Conservation (phyloP, 2,888 invertebrate genomes). For the Eubasilissa splendida region DNA sequence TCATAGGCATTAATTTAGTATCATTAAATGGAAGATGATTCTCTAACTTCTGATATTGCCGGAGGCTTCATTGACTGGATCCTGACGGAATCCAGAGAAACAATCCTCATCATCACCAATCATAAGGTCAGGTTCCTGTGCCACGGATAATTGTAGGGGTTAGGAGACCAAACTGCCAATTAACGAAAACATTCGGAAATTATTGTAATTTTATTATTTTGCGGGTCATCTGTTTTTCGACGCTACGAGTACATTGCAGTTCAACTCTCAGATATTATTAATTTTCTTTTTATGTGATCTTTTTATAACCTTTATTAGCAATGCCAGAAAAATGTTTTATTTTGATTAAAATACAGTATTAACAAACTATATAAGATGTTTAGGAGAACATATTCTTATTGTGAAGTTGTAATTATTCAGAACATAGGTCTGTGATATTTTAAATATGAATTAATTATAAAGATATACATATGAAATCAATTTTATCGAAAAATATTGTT, state of each 20-base stretch:
- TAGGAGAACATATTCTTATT: too few species aligned
- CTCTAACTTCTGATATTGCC: constrained; percentile 56
- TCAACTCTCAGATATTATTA: constrained; percentile 2
- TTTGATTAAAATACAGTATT: too few species aligned
- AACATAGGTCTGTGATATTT: too few species aligned
- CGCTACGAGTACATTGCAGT: neutral
- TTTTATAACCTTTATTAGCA: too few species aligned
- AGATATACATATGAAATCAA: too few species aligned
- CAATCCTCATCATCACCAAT: constrained; percentile 50
- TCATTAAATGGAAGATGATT: constrained; percentile 56
- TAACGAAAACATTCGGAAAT: constrained; percentile 45
- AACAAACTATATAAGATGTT: too few species aligned
- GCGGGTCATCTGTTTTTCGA: constrained; percentile 4
- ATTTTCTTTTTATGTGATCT: too few species aligned
- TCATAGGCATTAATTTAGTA: constrained; percentile 46
- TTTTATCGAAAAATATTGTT: too few species aligned
- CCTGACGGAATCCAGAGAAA: constrained; percentile 14
- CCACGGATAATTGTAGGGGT: constrained; percentile 55
- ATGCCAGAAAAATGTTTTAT: too few species aligned
- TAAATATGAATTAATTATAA: too few species aligned
- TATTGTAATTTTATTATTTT: constrained; percentile 48
- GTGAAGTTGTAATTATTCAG: too few species aligned
- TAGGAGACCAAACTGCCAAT: constrained; percentile 51
- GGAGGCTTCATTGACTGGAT: constrained; percentile 50
- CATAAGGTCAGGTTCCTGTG: constrained; percentile 51